Base-by-base conservation (phyloP, 1,140 invertebrate species). In the Steinernema khuongi region DNA sequence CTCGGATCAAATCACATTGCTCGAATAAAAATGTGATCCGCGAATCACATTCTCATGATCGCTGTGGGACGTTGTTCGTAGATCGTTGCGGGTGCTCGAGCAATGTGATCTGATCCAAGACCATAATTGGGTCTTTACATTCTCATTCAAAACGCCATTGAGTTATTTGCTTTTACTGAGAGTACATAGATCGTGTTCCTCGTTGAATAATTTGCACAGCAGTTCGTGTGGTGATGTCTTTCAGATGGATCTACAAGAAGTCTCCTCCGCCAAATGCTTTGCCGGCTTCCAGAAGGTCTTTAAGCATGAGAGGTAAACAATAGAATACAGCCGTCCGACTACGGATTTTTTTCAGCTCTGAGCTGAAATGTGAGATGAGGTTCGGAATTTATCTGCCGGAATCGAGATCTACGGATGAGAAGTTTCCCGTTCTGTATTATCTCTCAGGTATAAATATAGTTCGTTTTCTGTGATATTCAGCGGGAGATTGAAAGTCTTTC, bases 311-410 rank as follows among this genome's bases (percentile, higher is more conserved):
- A 82, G 80, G 80, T 81, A 18, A 36, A 14, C 4, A 33, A 32
- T 14, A 14, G 2, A 36, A 11, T 72, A 1, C 4, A 4, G 31
- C n/a, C 1, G 30, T 36, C 7, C 2, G 28, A 29, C 26, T 31
- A 41, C 22, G n/a, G 29, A 28, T 81, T 79, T 77, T 74, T 87
- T 87, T 60, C 79, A 91, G 94, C 71, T 86, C 87, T 71, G 90
- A 91, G 81, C 85, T 96, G 70, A 90, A 91, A 85, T 96, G 94
- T 86, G 89, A 90, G 70, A 97, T 96, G 92, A 95, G 93, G 81
- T 96, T 97, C 88, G 93, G 91, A 1, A 88, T 96, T 29, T 97
- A 91, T 84, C 78, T 97, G 41, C 95, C 94, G 70, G 90, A 92
- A 0, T 89, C 19, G 50, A 60, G 91, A 81, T 89, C 89, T 17